A percentile compares a stretch with the other conserved stretches of the same genome.
Conservation (phyloP, 92 coral and sea anemone species). For the Ricordea florida region DNA sequence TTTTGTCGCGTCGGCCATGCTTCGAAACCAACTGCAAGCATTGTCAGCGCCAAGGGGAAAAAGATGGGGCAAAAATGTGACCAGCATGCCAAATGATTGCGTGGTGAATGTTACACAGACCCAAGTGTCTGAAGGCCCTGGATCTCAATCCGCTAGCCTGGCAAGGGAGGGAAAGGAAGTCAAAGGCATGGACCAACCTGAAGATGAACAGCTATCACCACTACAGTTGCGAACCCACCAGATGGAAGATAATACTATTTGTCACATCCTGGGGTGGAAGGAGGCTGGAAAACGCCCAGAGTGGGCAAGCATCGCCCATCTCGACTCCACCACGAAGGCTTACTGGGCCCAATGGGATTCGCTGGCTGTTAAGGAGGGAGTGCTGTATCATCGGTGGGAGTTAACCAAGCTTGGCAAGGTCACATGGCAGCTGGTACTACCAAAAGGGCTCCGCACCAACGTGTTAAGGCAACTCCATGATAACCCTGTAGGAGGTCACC, state of each 20-base stretch:
- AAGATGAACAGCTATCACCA: not conserved
- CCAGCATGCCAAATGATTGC: not conserved
- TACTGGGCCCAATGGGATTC: constrained; percentile 56
- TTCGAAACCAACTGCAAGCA: constrained; percentile 5
- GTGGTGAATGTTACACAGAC: too few relatives aligned
- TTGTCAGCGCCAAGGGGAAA: constrained; percentile 26
- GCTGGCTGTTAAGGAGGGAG: constrained; percentile 8
- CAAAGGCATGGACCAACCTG: too few relatives aligned
- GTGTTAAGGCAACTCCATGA: too few relatives aligned
- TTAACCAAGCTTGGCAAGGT: not conserved
- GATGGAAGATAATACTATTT: not conserved
- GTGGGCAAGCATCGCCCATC: constrained; percentile 6
- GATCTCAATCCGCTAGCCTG: too few relatives aligned
- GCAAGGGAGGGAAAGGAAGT: too few relatives aligned
- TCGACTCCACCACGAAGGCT: constrained; percentile 18
- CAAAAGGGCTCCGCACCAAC: constrained; percentile 15
- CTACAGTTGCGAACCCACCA: not conserved
- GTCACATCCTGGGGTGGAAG: constrained; percentile 23
- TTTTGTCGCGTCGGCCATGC: not conserved
- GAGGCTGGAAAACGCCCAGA: constrained; percentile 8
- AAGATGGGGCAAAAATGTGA: not conserved
- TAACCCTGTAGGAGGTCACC: too few relatives aligned
- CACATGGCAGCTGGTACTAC: constrained; percentile 35
- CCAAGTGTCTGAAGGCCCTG: too few relatives aligned
- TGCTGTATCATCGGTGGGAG: constrained; percentile 16